Evolutionary conservation across 2,888 invertebrate genomes (phyloP).

Genomic region (Iselma pallidipennis): DNA sequence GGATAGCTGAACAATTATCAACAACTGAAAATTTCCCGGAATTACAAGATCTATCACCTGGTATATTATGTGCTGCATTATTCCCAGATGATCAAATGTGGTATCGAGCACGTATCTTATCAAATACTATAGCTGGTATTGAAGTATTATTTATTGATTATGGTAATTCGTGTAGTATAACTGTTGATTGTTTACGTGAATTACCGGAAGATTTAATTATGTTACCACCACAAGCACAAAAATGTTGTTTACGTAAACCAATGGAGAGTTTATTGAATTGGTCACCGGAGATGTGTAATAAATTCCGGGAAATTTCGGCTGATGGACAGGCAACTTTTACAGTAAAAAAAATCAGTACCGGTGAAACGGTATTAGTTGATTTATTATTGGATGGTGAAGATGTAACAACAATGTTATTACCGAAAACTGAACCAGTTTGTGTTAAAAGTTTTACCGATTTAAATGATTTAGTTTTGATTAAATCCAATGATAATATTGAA

Average conservation of each 20-base stretch:
- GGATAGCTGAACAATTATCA: constrained; percentile 64
- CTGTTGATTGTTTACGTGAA: constrained; percentile 62
- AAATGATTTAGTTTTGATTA: constrained; percentile 71
- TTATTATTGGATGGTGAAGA: constrained; percentile 65
- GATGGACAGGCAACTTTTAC: constrained; percentile 73
- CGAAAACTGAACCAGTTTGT: constrained; percentile 54
- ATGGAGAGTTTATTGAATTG: constrained; percentile 59
- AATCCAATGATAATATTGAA: constrained; percentile 25
- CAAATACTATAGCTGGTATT: constrained; percentile 60
- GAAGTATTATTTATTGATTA: constrained; percentile 72
- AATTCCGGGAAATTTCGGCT: constrained; percentile 69
- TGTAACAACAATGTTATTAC: constrained; percentile 63
- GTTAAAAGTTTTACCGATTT: constrained; percentile 71
- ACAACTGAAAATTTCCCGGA: constrained; percentile 58
- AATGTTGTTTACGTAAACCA: constrained; percentile 63
- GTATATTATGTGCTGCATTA: constrained; percentile 67
- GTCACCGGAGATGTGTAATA: constrained; percentile 67
- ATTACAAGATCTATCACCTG: constrained; percentile 61
- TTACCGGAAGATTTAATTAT: constrained; percentile 64
- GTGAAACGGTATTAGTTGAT: constrained; percentile 68
- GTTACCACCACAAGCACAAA: constrained; percentile 65
- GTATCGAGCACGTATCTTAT: constrained; percentile 68
- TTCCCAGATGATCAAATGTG: constrained; percentile 69
- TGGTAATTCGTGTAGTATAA: constrained; percentile 63
- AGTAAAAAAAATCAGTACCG: constrained; percentile 68